Evolutionary conservation across 2,888 invertebrate species (phyloP).

Genomic region (Heliconius charithonia): DNA sequence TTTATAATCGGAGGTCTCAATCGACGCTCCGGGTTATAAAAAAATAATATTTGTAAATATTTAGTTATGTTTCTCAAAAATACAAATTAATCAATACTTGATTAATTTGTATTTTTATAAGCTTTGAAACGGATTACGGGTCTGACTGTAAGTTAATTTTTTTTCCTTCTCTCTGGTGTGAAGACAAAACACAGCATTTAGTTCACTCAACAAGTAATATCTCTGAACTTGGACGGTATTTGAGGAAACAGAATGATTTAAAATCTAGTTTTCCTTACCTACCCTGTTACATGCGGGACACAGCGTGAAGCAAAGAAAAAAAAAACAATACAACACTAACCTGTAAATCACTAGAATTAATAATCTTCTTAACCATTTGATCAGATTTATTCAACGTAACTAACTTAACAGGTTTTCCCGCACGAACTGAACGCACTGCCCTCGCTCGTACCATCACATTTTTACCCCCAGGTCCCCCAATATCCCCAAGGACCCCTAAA

Average conservation of each 20-base stretch:
- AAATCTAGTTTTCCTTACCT: not conserved
- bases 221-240: not conserved
- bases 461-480: slow-evolving; percentile 1
- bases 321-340: slow-evolving; percentile 8
- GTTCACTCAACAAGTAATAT: too few species aligned
- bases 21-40: too few species aligned
- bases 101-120: too few species aligned
- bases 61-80: too few species aligned
- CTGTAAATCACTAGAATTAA: slow-evolving; percentile 40
- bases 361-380: slow-evolving; percentile 36
- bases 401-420: slow-evolving; percentile 36
- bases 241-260: not conserved
- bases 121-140: too few species aligned
- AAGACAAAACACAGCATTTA: too few species aligned
- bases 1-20: too few species aligned
- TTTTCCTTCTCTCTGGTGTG: too few species aligned
- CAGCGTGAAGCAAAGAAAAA: not conserved
- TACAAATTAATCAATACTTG: too few species aligned
- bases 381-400: slow-evolving; percentile 36
- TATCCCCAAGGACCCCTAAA: slow-evolving; percentile 5
- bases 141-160: too few species aligned
- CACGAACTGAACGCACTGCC: slow-evolving; percentile 3
- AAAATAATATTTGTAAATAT: too few species aligned
- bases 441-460: slow-evolving; percentile 27
- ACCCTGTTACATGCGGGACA: not conserved